Percentiles rank a stretch among this genome's conserved stretches.
These are phyloP conservation scores for Hydropsyche betteni DNA, from an alignment of 2,888 invertebrate species.

Conservation along the genomic window DNA sequence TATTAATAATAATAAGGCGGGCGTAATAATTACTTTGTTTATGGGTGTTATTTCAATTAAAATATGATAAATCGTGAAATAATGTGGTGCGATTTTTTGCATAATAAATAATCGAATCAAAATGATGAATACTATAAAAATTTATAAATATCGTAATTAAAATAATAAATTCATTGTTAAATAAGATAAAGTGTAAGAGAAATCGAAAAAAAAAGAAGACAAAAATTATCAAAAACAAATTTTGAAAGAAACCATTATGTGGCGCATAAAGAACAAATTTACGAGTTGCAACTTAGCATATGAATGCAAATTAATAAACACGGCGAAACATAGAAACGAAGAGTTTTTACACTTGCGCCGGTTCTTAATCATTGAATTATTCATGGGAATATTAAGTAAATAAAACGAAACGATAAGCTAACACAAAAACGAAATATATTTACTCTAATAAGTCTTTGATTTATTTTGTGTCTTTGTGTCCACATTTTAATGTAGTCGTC, in stretches of 20 bases:
- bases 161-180: too few species aligned
- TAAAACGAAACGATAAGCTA: neutral
- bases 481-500: constrained; percentile 7
- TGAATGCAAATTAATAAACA: constrained; percentile 8
- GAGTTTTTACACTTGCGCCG: neutral
- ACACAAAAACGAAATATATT: constrained; percentile 10
- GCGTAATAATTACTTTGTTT: neutral
- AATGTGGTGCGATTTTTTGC: neutral
- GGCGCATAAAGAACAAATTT: neutral
- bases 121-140: neutral
- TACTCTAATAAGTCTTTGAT: constrained; percentile 4
- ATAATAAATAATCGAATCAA: neutral
- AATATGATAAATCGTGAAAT: neutral
- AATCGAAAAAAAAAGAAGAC: neutral
- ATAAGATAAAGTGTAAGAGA: neutral
- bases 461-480: constrained; percentile 3
- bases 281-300: constrained; percentile 4
- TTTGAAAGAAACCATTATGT: neutral
- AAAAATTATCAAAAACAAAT: neutral
- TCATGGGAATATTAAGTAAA: constrained; percentile 1
- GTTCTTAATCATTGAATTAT: constrained; percentile 9
- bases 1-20: neutral
- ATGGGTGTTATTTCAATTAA: constrained; percentile 11
- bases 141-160: too few species aligned
- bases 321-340: neutral